These are phyloP conservation scores for Pogoniulus pusillus DNA, from an alignment of 2,797 vertebrate species.

Conservation along the genomic window DNA sequence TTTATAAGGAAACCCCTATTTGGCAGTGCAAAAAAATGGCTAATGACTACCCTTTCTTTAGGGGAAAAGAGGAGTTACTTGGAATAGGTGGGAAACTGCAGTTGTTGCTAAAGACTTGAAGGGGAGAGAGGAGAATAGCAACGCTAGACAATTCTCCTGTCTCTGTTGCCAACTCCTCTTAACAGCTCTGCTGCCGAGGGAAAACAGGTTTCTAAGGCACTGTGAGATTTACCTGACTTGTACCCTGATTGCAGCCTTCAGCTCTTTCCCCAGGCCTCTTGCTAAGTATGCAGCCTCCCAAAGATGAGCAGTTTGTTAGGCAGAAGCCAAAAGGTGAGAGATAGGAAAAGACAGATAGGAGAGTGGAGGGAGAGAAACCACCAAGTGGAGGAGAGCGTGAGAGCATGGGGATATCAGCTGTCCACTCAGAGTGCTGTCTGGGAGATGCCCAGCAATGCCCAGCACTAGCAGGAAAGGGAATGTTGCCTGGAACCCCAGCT, in stretches of 20 bases:
- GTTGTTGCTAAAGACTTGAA: constrained; percentile 45
- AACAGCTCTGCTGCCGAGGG: background rate
- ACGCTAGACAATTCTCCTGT: constrained; percentile 9
- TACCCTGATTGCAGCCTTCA: background rate
- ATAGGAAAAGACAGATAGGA: background rate
- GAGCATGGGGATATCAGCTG: background rate
- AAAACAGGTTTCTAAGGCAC: constrained; percentile 17
- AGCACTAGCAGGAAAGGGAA: background rate
- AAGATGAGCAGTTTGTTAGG: background rate
- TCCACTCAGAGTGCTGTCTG: background rate
- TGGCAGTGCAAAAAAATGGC: constrained; percentile 39
- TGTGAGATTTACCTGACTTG: background rate
- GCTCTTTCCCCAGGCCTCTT: constrained; percentile 4
- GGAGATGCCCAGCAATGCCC: background rate
- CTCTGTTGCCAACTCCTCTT: constrained; percentile 37
- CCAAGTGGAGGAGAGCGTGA: background rate
- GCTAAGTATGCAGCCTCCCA: background rate
- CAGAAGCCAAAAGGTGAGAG: constrained; percentile 16
- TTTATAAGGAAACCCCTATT: constrained; percentile 35
- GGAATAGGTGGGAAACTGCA: constrained; percentile 64
- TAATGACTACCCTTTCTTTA: constrained; percentile 59
- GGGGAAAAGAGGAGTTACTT: constrained; percentile 51
- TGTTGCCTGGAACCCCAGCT: background rate
- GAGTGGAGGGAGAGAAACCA: background rate
- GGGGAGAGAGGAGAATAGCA: constrained; percentile 41